Evolutionary conservation across 1,140 invertebrate species (phyloP).

Genomic region (Tetramorium parvispinum): DNA sequence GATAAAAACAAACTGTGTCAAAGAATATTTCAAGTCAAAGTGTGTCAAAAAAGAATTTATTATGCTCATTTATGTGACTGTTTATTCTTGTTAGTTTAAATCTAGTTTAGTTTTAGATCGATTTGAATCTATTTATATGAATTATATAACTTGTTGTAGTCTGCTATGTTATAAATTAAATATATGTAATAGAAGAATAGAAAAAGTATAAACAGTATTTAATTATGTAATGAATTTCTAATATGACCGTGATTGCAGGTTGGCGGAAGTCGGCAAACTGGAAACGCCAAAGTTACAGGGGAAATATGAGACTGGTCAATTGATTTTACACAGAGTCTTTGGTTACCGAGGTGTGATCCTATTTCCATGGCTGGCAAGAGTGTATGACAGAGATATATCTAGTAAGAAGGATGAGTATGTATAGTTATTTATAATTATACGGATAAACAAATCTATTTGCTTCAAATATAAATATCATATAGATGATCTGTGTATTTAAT

Average conservation of each 20-base stretch:
- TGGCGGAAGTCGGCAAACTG: slow-evolving; percentile 92
- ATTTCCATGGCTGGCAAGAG: slow-evolving; percentile 97
- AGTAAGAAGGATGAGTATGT: slow-evolving; percentile 84
- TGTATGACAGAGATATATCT: slow-evolving; percentile 96
- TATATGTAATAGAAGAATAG: slow-evolving; percentile 42
- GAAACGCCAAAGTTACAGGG: slow-evolving; percentile 94
- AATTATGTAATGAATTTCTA: background rate
- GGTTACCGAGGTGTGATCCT: slow-evolving; percentile 97
- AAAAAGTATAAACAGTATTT: slow-evolving; percentile 41
- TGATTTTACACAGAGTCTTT: slow-evolving; percentile 98
- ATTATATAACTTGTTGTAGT: background rate
- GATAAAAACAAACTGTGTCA: too few relatives aligned
- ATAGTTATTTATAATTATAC: slow-evolving; percentile 41
- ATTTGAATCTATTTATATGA: background rate
- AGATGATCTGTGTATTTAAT: slow-evolving; percentile 32
- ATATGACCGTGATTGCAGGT: slow-evolving; percentile 83
- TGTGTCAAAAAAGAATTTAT: background rate
- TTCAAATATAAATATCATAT: background rate
- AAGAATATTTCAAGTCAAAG: background rate
- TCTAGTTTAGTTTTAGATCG: background rate
- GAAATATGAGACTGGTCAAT: slow-evolving; percentile 97
- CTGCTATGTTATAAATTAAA: slow-evolving; percentile 17
- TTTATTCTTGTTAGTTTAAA: background rate
- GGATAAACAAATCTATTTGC: slow-evolving; percentile 16
- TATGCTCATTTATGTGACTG: background rate